Evolutionary conservation across 1,140 invertebrate genomes (phyloP).

Genomic region (Drosophila mayri): DNA sequence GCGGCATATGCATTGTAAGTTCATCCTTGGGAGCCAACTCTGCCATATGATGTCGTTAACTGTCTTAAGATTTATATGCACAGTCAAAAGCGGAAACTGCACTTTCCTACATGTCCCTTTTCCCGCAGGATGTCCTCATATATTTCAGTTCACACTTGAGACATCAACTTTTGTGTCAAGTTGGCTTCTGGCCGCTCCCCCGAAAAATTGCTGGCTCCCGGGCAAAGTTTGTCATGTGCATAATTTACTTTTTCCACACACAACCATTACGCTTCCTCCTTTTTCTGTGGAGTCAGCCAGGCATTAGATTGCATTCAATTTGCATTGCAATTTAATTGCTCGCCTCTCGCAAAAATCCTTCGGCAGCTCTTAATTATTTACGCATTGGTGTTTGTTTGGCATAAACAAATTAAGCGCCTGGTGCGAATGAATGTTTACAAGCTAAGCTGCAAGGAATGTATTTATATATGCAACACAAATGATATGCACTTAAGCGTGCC

Average conservation of each 20-base stretch:
- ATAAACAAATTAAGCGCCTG: constrained; percentile 66
- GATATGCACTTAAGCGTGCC: constrained; percentile 58
- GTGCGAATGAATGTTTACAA: constrained; percentile 62
- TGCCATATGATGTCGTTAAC: constrained; percentile 79
- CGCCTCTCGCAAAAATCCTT: constrained; percentile 28
- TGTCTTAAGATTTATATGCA: constrained; percentile 81
- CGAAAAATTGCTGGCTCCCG: constrained; percentile 16
- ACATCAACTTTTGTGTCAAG: constrained; percentile 76
- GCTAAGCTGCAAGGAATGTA: constrained; percentile 15
- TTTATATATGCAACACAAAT: constrained; percentile 3
- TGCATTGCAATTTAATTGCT: constrained; percentile 65
- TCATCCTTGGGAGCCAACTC: constrained; percentile 54
- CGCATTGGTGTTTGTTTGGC: constrained; percentile 46
- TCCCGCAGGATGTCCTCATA: constrained; percentile 43
- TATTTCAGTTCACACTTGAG: constrained; percentile 79
- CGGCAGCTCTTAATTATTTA: constrained; percentile 70
- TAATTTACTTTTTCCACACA: constrained; percentile 61
- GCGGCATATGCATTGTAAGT: constrained; percentile 63
- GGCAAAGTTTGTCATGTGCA: constrained; percentile 71
- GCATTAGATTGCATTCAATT: constrained; percentile 67
- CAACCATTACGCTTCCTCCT: constrained; percentile 42
- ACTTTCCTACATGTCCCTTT: constrained; percentile 54
- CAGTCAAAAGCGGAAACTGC: constrained; percentile 79
- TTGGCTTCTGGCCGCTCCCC: constrained; percentile 28
- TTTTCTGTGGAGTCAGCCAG: constrained; percentile 45